Conservation (phyloP, 2,113 vertebrate genomes). For the Leucoraja erinaceus region DNA sequence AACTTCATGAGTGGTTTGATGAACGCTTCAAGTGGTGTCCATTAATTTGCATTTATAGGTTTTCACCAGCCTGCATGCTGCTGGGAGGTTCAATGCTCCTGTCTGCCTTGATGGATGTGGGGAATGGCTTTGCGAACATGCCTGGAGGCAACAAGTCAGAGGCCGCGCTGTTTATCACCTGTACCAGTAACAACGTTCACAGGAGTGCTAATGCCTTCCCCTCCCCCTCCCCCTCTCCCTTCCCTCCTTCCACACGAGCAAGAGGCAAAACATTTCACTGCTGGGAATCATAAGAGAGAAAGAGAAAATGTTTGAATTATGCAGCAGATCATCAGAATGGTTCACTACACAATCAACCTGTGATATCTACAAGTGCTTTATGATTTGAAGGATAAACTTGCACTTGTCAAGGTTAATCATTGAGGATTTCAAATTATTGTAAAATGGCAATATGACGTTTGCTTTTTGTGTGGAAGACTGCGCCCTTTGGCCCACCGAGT, state of each 20-base stretch:
- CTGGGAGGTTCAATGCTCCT: conserved; percentile 5
- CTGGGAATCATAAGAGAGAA: no score
- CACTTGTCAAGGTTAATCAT: background rate
- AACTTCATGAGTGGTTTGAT: background rate
- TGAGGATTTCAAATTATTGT: background rate
- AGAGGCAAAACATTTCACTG: no score
- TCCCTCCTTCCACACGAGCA: no score
- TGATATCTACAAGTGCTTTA: background rate
- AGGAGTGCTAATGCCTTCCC: background rate
- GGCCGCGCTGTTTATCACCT: background rate
- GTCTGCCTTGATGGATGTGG: background rate
- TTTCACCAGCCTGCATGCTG: background rate
- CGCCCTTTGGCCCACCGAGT: no score
- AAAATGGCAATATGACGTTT: no score
- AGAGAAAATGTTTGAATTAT: background rate
- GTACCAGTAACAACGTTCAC: background rate
- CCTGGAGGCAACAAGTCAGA: background rate
- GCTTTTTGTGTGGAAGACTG: no score
- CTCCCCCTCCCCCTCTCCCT: no score
- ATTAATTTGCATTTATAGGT: conserved; percentile 7
- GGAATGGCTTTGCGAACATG: background rate
- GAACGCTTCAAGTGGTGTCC: background rate
- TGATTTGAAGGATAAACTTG: background rate
- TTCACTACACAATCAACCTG: background rate
- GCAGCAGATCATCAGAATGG: background rate